These are phyloP conservation scores for Cuculus canorus DNA, from an alignment of 2,797 vertebrate species.

Conservation along the genomic window DNA sequence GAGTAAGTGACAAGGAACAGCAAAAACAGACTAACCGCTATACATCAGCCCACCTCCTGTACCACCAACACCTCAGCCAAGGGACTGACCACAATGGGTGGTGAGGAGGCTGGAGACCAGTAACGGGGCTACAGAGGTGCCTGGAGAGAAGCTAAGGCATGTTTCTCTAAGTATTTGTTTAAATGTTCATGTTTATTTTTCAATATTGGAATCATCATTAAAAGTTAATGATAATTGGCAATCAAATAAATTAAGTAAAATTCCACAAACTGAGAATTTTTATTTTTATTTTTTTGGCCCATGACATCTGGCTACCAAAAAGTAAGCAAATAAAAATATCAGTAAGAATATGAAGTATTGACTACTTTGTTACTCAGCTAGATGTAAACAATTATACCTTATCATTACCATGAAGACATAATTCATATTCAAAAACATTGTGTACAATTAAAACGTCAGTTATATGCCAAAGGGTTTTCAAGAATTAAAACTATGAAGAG, in stretches of 20 bases:
- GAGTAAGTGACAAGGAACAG: background rate
- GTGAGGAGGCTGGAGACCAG: background rate
- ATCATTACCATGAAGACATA: background rate
- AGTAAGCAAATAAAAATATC: background rate
- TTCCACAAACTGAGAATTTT: background rate
- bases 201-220: background rate
- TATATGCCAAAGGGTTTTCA: conserved; percentile 43
- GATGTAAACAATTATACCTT: background rate
- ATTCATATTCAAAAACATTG: background rate
- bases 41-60: rapidly evolving
- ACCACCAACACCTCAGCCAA: background rate
- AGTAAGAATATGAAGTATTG: background rate
- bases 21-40: background rate
- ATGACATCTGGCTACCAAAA: background rate
- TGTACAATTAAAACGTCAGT: background rate
- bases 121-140: background rate
- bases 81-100: rapidly evolving
- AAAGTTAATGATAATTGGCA: background rate
- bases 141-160: background rate
- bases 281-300: background rate
- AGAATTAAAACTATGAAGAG: background rate
- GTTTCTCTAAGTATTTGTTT: background rate
- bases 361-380: background rate
- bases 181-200: background rate
- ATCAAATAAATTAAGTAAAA: background rate